Base-by-base conservation (phyloP, 2,797 vertebrate genomes). In the Pseudochaenichthys georgianus region DNA sequence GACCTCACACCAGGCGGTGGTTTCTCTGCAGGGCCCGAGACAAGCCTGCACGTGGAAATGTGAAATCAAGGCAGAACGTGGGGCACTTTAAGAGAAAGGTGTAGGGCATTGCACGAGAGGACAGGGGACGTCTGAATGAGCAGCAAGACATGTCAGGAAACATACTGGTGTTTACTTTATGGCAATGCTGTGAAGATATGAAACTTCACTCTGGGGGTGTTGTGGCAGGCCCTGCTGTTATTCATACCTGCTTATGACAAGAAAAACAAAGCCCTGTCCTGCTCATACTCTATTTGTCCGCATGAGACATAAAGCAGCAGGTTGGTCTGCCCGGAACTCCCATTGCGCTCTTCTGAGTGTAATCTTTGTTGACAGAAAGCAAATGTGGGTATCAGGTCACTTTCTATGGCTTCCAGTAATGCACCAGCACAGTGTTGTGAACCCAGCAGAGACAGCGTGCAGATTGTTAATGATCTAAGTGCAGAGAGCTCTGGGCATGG, bases 331-430 rank as follows among this genome's bases (percentile, higher is more conserved):
- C 84, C 67, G 67, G 87, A 92, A 89, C 90, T 92, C 90, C 90
- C 89, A 86, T 87, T 73, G 87, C 67, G 88, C 88, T 89, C 67
- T 73, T 90, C 88, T 92, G 90, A 93, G 81, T 66, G 86, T 94
- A 95, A 94, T 94, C 92, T 93, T 84, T 93, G 93, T 92, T 95
- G 94, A 94, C 94, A 94, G 91, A 93, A 92, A 94, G 90, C 89
- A 89, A 94, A 93, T 93, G 89, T 87, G 86, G 90, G 83, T 92
- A 94, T 94, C 91, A 92, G 91, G 92, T 95, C 93, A 91, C 92
- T 93, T 93, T 93, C 90, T 73, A 59, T 77, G 86, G 91, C 82
- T 89, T 88, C 83, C 90, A 90, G 90, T 91, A 91, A 91, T 87
- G 81, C 85, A 82, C 83, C 82, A 55, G 70, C 82, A 57, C 88